Evolutionary conservation across 1,140 invertebrate genomes (phyloP).

Genomic region (Lutraria rhynchaena): DNA sequence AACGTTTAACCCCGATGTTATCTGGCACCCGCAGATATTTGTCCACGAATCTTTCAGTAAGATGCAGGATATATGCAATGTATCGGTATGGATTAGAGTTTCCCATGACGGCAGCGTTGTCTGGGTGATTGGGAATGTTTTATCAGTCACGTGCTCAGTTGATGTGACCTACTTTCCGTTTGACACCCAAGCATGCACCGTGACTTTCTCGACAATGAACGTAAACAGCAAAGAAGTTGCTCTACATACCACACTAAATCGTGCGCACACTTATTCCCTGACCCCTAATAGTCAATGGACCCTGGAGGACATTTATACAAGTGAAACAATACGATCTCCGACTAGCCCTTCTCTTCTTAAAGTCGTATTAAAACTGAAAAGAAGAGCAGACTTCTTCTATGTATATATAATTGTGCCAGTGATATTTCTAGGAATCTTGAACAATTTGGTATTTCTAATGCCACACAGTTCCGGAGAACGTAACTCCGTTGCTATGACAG

Average conservation of each 20-base stretch:
- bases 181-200: constrained; percentile 32
- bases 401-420: constrained; percentile 85
- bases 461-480: constrained; percentile 85
- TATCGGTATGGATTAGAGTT: background rate
- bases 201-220: background rate
- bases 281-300: constrained; percentile 23
- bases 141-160: constrained; percentile 10
- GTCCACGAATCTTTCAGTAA: constrained; percentile 1
- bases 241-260: background rate
- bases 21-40: constrained; percentile 26
- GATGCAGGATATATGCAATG: constrained; percentile 22
- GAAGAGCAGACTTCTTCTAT: constrained; percentile 78
- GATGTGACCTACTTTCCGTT: constrained; percentile 50
- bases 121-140: background rate
- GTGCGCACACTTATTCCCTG: background rate
- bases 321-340: too few relatives aligned
- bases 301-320: too few relatives aligned
- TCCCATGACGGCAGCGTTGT: constrained; percentile 10
- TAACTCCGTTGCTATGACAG: constrained; percentile 84
- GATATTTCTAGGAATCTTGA: constrained; percentile 84
- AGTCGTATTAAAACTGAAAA: background rate
- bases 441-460: constrained; percentile 84
- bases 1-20: constrained; percentile 7
- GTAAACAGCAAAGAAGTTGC: background rate
- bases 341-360: too few relatives aligned